Evolutionary conservation across 2,888 invertebrate genomes (phyloP), one percentile per base, ranked within the genome.

Genomic region (Eristalis tenax): DNA sequence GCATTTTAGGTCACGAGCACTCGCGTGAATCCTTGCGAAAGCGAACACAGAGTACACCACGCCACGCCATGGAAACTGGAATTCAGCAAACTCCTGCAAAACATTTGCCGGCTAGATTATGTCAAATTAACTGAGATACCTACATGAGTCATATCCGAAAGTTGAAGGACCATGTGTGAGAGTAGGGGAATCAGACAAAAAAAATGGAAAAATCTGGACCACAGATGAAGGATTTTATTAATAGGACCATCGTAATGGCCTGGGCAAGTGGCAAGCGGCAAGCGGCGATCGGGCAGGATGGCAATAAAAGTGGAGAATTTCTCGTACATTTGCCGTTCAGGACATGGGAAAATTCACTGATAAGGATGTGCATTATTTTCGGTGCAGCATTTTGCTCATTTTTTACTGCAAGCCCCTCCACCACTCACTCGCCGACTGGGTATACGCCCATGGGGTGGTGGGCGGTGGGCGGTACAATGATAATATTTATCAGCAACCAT

Each of bases 71-170:
- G 66, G 32, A 4, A 56, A 43, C 56, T n/a, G 63, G 15, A 73
- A 73, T 77, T 81, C 81, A 77, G 81, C 77, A 85, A 85, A 85
- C 77, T 85, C 73, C 81, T 69, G 85, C 77, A 74, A 85, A 81
- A 82, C 77, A 85, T 81, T 85, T 69, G 63, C 56, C 64, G 68
- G 77, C 82, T 77, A 85, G 85, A 85, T 85, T 85, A 85, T 82
- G 85, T 82, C 85, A 85, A 85, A 85, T 85, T 85, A 85, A 81
- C 81, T 81, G 82, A 85, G 85, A 85, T 82, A 85, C 85, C 85
- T 73, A 65, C 81, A 81, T 85, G 77, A 85, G 85, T 68, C 85
- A 81, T 81, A 81, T 81, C 77, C 77, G 68, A 50, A 73, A 73
- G 85, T 85, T 82, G 76, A 82, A 15, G 50, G 50, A 50, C 50